Conservation (phyloP, 2,888 invertebrate species). For the Endotricha flammealis region DNA sequence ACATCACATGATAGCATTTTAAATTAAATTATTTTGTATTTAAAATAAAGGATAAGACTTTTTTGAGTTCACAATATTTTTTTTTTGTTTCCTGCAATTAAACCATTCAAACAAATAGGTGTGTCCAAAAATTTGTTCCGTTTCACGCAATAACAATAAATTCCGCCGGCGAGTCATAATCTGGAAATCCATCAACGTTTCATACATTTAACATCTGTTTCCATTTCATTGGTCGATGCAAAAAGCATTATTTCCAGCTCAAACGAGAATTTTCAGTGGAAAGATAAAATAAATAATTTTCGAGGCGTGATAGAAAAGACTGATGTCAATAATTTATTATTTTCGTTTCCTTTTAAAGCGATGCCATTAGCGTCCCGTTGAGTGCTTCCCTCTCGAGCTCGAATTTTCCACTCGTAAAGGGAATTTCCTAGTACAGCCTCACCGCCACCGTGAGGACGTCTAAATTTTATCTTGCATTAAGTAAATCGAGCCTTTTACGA, state of each 20-base stretch:
- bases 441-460: constrained; percentile 40
- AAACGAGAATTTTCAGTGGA: constrained; percentile 21
- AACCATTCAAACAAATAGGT: constrained; percentile 5
- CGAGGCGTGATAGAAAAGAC: constrained; percentile 47
- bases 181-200: constrained; percentile 41
- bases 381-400: constrained; percentile 49
- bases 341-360: constrained; percentile 65
- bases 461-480: constrained; percentile 50
- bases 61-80: no score
- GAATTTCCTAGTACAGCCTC: constrained; percentile 48
- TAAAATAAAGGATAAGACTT: no score
- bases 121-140: constrained; percentile 3
- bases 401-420: constrained; percentile 47
- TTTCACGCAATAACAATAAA: constrained; percentile 22
- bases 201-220: constrained; percentile 51
- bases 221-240: constrained; percentile 50
- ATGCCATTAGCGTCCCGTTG: constrained; percentile 58
- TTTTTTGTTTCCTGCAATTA: background rate
- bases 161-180: constrained; percentile 22
- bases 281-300: constrained; percentile 54
- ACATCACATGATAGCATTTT: no score
- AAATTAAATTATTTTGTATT: no score
- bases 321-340: constrained; percentile 72
- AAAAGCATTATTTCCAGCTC: constrained; percentile 48
- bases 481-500: constrained; percentile 40